phyloP scores from a whole-genome alignment of 2,888 invertebrate species.

The Acleris holmiana region DNA sequence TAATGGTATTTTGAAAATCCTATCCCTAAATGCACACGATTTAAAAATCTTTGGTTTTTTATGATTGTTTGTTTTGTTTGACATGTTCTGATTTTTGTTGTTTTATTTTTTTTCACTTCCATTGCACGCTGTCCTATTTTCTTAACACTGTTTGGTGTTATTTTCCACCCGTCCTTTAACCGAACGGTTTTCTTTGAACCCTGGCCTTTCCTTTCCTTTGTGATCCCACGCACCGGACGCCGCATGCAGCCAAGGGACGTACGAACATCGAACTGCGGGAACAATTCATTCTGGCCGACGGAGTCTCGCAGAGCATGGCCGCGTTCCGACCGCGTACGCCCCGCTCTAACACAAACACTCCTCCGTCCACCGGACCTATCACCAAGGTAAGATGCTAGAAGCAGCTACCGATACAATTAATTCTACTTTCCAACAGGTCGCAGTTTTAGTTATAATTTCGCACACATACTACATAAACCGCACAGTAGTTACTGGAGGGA shows the following conservation, averaged over 20 bases:
- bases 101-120: constrained; percentile 80
- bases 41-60: constrained; percentile 62
- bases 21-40: constrained; percentile 79
- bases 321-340: constrained; percentile 98
- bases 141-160: constrained; percentile 74
- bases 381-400: constrained; percentile 91
- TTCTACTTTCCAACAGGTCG: constrained; percentile 69
- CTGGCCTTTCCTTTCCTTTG: constrained; percentile 59
- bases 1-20: constrained; percentile 78
- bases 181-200: constrained; percentile 73
- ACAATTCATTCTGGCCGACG: constrained; percentile 99
- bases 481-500: constrained; percentile 82
- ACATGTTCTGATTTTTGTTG: constrained; percentile 83
- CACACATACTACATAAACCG: constrained; percentile 76
- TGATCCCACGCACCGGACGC: constrained; percentile 78
- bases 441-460: constrained; percentile 67
- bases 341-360: constrained; percentile 89
- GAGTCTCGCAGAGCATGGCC: constrained; percentile 99
- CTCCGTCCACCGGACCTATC: constrained; percentile 93
- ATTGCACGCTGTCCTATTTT: constrained; percentile 77
- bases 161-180: constrained; percentile 69
- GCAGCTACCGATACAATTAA: constrained; percentile 53
- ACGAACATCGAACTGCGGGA: constrained; percentile 99
- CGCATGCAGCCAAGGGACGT: constrained; percentile 97
- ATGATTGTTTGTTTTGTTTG: constrained; percentile 77